These are phyloP conservation scores for Pelodiscus sinensis DNA, from an alignment of 2,113 vertebrate species.

Conservation along the genomic window DNA sequence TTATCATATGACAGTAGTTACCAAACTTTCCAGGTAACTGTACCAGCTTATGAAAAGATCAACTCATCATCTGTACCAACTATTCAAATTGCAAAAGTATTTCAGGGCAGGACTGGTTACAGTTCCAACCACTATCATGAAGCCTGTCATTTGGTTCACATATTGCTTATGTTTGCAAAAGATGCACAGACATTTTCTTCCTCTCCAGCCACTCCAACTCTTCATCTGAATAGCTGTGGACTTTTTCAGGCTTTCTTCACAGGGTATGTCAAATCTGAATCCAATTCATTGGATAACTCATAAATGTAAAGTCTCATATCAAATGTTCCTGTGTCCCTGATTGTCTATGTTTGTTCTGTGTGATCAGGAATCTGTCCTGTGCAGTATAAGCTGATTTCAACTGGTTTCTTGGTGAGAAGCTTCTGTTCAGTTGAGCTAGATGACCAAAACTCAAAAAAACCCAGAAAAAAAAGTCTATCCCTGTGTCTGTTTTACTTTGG, in stretches of 20 bases:
- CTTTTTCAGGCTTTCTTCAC: not conserved
- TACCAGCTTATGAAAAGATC: not conserved
- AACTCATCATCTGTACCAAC: not conserved
- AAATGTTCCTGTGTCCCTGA: not conserved
- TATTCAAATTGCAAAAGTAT: not conserved
- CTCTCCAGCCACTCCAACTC: no score
- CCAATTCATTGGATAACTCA: not conserved
- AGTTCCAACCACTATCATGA: not conserved
- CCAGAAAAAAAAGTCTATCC: not conserved
- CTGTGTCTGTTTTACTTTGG: not conserved
- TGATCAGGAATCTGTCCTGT: not conserved
- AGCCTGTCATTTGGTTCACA: not conserved
- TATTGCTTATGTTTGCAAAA: not conserved
- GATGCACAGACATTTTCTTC: not conserved
- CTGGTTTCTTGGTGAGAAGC: not conserved
- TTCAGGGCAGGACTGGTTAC: not conserved
- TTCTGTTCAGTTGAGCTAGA: not conserved
- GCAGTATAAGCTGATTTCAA: constrained; percentile 3
- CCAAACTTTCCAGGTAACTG: not conserved
- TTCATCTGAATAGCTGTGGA: not conserved
- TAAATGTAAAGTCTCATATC: not conserved
- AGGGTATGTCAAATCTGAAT: not conserved
- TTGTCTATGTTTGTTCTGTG: not conserved
- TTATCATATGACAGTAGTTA: not conserved
- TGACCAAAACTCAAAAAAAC: not conserved